These are phyloP conservation scores for Drosophila subquinaria DNA, from an alignment of 2,888 invertebrate species.

Conservation along the genomic window DNA sequence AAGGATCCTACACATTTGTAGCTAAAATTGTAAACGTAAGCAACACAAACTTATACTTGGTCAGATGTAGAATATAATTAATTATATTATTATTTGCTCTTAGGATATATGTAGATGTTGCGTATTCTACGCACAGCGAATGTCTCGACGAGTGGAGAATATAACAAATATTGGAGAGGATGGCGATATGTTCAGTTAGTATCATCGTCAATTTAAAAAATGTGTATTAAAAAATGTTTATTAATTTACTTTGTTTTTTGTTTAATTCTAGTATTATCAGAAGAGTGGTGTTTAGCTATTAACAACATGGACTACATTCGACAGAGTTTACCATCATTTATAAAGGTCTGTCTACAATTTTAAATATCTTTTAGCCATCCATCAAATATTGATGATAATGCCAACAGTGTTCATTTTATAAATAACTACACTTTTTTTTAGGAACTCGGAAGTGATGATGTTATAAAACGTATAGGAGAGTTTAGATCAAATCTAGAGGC, in stretches of 20 bases:
- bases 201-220: neutral
- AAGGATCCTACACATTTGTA: conserved; percentile 96
- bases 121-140: conserved; percentile 95
- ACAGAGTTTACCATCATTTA: conserved; percentile 93
- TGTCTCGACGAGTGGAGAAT: conserved; percentile 91
- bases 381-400: no score
- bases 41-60: neutral
- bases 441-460: conserved; percentile 92
- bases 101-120: conserved; percentile 96
- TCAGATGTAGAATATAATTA: neutral
- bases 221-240: neutral
- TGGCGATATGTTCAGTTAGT: conserved; percentile 90
- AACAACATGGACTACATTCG: conserved; percentile 98
- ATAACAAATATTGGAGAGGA: conserved; percentile 85
- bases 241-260: neutral
- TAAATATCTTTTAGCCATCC: no score
- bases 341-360: conserved; percentile 84
- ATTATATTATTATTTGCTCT: conserved; percentile 75
- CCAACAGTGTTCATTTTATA: neutral
- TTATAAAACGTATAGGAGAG: conserved; percentile 91
- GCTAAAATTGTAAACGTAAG: conserved; percentile 94
- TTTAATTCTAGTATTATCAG: conserved; percentile 86
- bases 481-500: conserved; percentile 91
- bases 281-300: conserved; percentile 96
- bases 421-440: conserved; percentile 32